A percentile compares a stretch with the other conserved stretches of the same genome.
Conservation (phyloP, 2,113 vertebrate genomes). For the Phylloscopus whistleri region DNA sequence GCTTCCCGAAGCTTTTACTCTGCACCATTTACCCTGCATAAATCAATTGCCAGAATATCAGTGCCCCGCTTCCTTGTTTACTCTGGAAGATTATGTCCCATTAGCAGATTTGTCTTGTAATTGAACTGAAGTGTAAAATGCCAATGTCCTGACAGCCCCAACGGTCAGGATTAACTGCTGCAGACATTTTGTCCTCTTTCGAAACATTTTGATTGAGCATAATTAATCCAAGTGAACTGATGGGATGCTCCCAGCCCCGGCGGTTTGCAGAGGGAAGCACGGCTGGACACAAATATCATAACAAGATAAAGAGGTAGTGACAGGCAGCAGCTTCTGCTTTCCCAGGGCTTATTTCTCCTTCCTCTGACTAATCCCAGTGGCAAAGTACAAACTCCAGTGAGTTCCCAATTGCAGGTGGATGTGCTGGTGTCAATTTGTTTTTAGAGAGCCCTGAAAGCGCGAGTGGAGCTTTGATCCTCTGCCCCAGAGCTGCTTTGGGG, state of each 20-base stretch:
- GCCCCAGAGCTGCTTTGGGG: not conserved
- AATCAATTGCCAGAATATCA: constrained; percentile 60
- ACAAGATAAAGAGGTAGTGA: not conserved
- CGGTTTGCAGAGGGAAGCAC: not conserved
- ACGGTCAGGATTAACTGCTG: constrained; percentile 10
- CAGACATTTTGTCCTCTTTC: not conserved
- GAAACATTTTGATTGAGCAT: constrained; percentile 45
- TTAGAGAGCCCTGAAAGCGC: not conserved
- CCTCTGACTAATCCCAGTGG: not conserved
- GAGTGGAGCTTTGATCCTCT: not conserved
- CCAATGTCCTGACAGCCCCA: constrained; percentile 34
- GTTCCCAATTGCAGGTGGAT: not conserved
- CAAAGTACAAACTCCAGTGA: not conserved
- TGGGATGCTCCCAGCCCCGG: not conserved
- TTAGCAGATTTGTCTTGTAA: constrained; percentile 66
- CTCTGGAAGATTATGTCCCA: constrained; percentile 52
- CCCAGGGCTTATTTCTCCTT: not conserved
- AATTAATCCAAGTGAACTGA: constrained; percentile 13
- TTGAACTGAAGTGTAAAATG: constrained; percentile 58
- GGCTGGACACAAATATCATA: not conserved
- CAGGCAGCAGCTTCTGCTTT: not conserved
- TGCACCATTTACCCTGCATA: constrained; percentile 52
- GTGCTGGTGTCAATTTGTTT: not conserved
- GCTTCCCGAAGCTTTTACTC: constrained; percentile 33
- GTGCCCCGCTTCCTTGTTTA: constrained; percentile 55